Conservation (phyloP, 2,113 vertebrate species). For the Podarcis muralis region DNA sequence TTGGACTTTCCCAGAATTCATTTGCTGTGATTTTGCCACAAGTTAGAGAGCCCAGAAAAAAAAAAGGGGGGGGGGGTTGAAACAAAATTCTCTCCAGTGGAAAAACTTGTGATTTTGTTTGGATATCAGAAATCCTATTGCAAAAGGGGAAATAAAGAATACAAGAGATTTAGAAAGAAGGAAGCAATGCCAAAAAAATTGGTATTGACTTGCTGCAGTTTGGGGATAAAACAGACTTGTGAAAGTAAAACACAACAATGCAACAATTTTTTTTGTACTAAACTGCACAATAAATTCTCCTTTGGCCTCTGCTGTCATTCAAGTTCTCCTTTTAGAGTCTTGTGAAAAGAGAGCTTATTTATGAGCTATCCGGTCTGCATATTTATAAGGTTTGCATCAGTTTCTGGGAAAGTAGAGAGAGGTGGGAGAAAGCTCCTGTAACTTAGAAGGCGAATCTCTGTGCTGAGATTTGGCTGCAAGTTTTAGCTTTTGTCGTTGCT, state of each 20-base stretch:
- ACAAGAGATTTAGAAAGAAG: too few relatives aligned
- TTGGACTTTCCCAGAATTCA: not conserved
- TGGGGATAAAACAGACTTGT: not conserved
- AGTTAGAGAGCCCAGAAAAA: not conserved
- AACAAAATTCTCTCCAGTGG: not conserved
- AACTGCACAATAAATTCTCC: not conserved
- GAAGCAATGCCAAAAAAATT: not conserved
- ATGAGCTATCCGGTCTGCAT: not conserved
- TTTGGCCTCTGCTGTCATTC: not conserved
- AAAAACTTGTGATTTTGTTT: not conserved
- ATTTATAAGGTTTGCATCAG: not conserved
- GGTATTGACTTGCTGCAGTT: not conserved
- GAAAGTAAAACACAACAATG: not conserved
- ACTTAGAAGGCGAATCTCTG: not conserved
- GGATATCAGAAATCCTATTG: not conserved
- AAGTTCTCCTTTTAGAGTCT: not conserved
- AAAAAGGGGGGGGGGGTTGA: not conserved
- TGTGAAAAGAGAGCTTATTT: not conserved
- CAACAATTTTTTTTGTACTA: not conserved
- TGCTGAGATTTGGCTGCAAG: not conserved
- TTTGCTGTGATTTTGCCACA: not conserved
- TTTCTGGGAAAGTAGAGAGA: not conserved
- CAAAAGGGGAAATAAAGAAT: conserved; percentile 17
- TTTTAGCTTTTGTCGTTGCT: not conserved
- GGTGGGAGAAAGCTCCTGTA: not conserved